Conservation (phyloP, 1,140 invertebrate genomes). For the Drosophila gunungcola region DNA sequence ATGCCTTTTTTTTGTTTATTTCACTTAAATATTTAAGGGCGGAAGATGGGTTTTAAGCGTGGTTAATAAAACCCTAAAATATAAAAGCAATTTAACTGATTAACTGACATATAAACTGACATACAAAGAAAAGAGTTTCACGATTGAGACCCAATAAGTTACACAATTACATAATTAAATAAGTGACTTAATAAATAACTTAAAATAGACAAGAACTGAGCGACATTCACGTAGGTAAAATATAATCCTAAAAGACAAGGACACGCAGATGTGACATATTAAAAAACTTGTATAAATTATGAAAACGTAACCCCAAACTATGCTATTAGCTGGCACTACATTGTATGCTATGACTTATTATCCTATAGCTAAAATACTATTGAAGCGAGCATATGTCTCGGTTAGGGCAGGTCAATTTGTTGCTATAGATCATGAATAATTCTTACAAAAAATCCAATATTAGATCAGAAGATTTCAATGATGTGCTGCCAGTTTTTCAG, state of each 20-base stretch:
- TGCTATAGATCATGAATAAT: too few relatives aligned
- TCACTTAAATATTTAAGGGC: slow-evolving; percentile 25
- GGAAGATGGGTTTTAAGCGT: slow-evolving; percentile 12
- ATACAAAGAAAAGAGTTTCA: neutral
- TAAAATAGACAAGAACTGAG: slow-evolving; percentile 11
- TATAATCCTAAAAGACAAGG: slow-evolving; percentile 1
- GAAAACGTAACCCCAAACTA: slow-evolving; percentile 20
- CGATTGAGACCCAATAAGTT: neutral
- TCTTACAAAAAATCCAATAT: too few relatives aligned
- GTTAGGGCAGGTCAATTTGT: neutral
- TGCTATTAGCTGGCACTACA: slow-evolving; percentile 17
- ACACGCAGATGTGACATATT: slow-evolving; percentile 3
- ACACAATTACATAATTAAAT: slow-evolving; percentile 1
- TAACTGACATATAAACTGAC: neutral
- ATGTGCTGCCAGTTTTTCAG: too few relatives aligned
- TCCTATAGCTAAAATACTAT: slow-evolving; percentile 49
- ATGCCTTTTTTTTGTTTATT: slow-evolving; percentile 31
- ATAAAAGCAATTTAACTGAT: neutral
- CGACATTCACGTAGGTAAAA: neutral
- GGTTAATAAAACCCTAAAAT: neutral
- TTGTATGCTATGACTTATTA: slow-evolving; percentile 42
- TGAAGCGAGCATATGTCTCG: slow-evolving; percentile 36
- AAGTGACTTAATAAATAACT: slow-evolving; percentile 4
- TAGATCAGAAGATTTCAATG: too few relatives aligned
- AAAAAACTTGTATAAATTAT: slow-evolving; percentile 17